Conservation (phyloP, 1,140 invertebrate species). For the Andricus grossulariae region DNA sequence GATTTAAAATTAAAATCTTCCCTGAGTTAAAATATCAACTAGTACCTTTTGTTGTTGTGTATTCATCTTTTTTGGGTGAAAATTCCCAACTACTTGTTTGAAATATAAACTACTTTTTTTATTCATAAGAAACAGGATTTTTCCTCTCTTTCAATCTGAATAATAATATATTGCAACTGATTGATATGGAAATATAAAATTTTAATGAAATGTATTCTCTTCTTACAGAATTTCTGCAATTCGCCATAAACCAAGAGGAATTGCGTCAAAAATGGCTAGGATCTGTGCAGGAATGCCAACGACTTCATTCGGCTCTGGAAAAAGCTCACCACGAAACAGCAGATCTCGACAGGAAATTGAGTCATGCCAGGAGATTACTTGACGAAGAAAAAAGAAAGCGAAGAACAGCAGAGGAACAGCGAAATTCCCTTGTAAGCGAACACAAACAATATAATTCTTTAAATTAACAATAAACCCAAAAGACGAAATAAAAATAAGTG, state of each 20-base stretch:
- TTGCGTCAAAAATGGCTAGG: constrained; percentile 82
- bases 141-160: too few relatives aligned
- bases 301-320: constrained; percentile 81
- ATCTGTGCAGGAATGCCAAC: constrained; percentile 81
- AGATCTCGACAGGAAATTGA: constrained; percentile 85
- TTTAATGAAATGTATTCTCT: constrained; percentile 38
- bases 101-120: too few relatives aligned
- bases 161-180: too few relatives aligned
- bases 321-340: constrained; percentile 80
- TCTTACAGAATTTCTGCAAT: constrained; percentile 82
- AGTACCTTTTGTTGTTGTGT: too few relatives aligned
- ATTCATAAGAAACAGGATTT: too few relatives aligned
- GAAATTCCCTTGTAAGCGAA: constrained; percentile 77
- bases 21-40: too few relatives aligned
- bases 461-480: not conserved
- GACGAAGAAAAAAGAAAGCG: constrained; percentile 86
- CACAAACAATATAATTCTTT: constrained; percentile 1
- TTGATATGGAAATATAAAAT: too few relatives aligned
- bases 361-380: constrained; percentile 85
- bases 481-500: not conserved
- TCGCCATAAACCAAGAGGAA: constrained; percentile 83
- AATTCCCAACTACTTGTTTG: too few relatives aligned
- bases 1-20: too few relatives aligned
- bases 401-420: constrained; percentile 79
- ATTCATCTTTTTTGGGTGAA: too few relatives aligned